Conservation (phyloP, 1,140 invertebrate genomes). For the Pseudomyrmex sp. region DNA sequence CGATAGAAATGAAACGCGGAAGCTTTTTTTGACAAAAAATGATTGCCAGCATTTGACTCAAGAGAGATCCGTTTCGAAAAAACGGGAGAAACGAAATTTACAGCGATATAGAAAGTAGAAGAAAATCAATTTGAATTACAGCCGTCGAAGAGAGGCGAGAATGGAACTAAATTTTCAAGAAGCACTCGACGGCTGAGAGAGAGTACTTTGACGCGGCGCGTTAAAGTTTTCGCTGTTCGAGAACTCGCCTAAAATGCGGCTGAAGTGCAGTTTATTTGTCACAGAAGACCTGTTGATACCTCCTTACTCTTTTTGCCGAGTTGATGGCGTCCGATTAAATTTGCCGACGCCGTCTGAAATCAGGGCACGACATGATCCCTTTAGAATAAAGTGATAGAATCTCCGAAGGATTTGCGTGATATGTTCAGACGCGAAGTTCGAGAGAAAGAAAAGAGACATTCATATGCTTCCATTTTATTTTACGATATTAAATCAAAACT, state of each 20-base stretch:
- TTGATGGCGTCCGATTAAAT: slow-evolving; percentile 51
- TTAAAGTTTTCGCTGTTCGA: slow-evolving; percentile 11
- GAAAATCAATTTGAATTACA: neutral
- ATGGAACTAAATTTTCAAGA: slow-evolving; percentile 4
- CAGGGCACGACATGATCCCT: slow-evolving; percentile 8
- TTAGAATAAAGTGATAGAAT: neutral
- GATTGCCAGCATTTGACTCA: neutral
- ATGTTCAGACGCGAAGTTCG: neutral
- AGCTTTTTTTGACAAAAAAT: neutral
- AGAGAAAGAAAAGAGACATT: no score
- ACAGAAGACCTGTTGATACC: slow-evolving; percentile 41
- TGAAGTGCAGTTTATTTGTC: slow-evolving; percentile 32
- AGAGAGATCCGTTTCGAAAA: no score
- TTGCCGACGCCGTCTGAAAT: slow-evolving; percentile 10
- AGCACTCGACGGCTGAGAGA: slow-evolving; percentile 4
- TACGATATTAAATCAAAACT: neutral
- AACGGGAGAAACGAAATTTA: no score
- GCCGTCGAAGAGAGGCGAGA: neutral
- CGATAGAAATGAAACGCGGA: neutral
- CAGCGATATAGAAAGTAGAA: neutral
- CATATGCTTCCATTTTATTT: no score
- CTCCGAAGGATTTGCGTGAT: neutral
- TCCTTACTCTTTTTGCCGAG: slow-evolving; percentile 40
- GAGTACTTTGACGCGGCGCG: slow-evolving; percentile 5
- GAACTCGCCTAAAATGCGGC: slow-evolving; percentile 30